Evolutionary conservation across 2,113 vertebrate species (phyloP), one percentile per base, ranked within the genome.

Genomic region (Pseudopodoces humilis): DNA sequence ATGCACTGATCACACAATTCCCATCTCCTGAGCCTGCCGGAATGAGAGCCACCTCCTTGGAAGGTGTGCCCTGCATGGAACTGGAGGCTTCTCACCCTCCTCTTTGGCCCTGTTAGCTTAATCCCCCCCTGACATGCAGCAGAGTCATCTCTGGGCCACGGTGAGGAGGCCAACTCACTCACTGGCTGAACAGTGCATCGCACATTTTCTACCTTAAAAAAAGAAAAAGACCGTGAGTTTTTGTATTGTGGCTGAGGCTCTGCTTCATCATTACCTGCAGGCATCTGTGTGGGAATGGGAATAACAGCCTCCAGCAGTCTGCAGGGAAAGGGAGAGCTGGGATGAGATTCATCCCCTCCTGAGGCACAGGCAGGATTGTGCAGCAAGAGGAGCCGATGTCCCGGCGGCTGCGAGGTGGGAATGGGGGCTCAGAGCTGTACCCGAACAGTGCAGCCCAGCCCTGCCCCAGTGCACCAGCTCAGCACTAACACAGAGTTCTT

Each of bases 291-390:
- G 28, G 50, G 49, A 60, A 58, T 1, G 25, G 35, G n/a, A 55
- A 59, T 33, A 47, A 27, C 64, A 64, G 10, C 75, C 46, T 47
- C 12, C 67, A 59, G 82, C 77, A 74, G 60, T 0, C 15, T 28
- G 67, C 87, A 74, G 47, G 2, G 58, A 22, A 3, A 68, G 24
- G 69, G 21, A 68, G 47, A 10, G 14, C 70, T 15, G 58, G 79
- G 72, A 2, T 46, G 60, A 33, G 39, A 9, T 17, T 11, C 33
- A 11, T 17, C 5, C 37, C 64, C 25, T 64, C 10, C n/a, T 30
- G 25, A 2, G 2, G 8, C 60, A 4, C 52, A 33, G 69, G 46
- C 1, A 0, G 63, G 70, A 23, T 1, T 5, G 2, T 2, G 25
- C 52, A 33, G 49, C 74, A 22, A 60, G 16, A 74, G 62, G 24